Evolutionary conservation across 2,113 vertebrate genomes (phyloP), one percentile per base, ranked within the genome.

Genomic region (Albula goreensis): DNA sequence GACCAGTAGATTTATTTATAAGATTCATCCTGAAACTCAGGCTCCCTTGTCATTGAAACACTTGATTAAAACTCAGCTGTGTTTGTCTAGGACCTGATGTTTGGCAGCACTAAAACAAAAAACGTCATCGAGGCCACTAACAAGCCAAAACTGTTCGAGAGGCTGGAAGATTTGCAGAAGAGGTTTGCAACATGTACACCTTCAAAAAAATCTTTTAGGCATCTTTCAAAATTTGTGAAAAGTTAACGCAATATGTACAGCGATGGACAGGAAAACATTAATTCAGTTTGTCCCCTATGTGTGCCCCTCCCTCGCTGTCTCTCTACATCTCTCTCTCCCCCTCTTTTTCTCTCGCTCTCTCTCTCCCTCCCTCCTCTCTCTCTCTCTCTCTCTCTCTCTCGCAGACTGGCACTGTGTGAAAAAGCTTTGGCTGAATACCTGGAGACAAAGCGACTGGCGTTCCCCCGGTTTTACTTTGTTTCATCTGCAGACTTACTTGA

Each of bases 401-500:
- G 63, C 85, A 97, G 97, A 83, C 90, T 96, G 86, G 92, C 92
- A 12, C 84, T 96, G 85, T 97, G 95, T 93, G 96, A 96, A 94
- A 97, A 97, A 89, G 92, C 95, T 86, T 93, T 97, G 8, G 66
- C 95, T 50, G 93, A 94, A 81, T 97, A 96, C 82, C 91, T 97
- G 88, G 96, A 97, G 91, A 96, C 93, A 4, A 98, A 97, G 85
- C 89, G 90, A 51, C 49, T 95, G 25, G 90, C 92, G 74, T 97
- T 97, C 87, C 96, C 95, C 17, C 82, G 89, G 19, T 96, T 97
- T 91, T 97, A 85, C 92, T 97, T 97, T 87, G 89, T 96, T 88
- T 97, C 96, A 80, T 96, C 96, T 13, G 87, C 94, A 83, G 96
- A 97, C 84, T 91, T 97, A 86, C 91, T 98, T 89, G 96, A 97